Conservation (phyloP, 2,113 vertebrate species). For the Limanda limanda region DNA sequence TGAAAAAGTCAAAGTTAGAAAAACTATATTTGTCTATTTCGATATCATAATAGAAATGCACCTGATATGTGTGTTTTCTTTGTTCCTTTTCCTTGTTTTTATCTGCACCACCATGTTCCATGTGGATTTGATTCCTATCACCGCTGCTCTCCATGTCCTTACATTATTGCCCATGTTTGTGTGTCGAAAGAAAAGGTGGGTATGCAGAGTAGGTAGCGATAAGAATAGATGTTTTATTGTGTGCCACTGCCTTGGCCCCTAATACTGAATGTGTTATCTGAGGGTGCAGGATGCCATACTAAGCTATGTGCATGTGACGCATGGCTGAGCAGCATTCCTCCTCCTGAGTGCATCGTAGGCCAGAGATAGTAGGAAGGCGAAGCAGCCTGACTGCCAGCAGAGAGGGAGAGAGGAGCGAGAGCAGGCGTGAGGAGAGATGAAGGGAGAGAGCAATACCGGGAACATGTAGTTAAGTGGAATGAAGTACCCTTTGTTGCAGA, state of each 20-base stretch:
- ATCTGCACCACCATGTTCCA: conserved; percentile 21
- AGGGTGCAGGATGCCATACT: conserved; percentile 72
- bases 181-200: conserved; percentile 33
- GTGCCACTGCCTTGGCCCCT: conserved; percentile 75
- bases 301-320: conserved; percentile 78
- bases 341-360: conserved; percentile 70
- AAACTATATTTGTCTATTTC: not conserved
- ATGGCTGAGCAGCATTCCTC: conserved; percentile 75
- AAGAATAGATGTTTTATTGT: conserved; percentile 82
- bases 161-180: conserved; percentile 20
- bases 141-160: conserved; percentile 24
- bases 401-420: conserved; percentile 51
- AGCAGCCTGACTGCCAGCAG: conserved; percentile 60
- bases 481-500: conserved; percentile 75
- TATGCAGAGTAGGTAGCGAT: conserved; percentile 67
- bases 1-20: conserved; percentile 3
- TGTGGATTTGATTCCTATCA: conserved; percentile 24
- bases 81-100: not conserved
- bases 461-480: conserved; percentile 74
- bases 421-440: conserved; percentile 34
- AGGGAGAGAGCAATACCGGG: conserved; percentile 54
- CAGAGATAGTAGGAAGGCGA: conserved; percentile 74
- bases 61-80: not conserved
- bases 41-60: conserved; percentile 22
- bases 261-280: conserved; percentile 78